Conservation (phyloP, 1,140 invertebrate genomes). For the Spodoptera frugiperda region DNA sequence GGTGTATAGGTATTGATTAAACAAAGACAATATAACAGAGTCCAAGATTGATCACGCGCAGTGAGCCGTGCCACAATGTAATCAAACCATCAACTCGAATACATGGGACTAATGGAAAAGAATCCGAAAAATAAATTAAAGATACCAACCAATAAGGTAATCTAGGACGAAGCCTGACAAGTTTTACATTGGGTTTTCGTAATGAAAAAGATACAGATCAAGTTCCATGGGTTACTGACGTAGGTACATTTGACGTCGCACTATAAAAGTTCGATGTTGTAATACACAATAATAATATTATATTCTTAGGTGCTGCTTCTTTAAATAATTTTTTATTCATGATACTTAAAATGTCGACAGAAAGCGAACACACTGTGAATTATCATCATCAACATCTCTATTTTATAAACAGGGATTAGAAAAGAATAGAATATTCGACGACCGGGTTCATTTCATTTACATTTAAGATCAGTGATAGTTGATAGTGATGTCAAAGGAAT, state of each 20-base stretch:
- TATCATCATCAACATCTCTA: background rate
- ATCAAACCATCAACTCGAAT: background rate
- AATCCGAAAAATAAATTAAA: background rate
- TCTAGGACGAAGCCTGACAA: slow-evolving; percentile 1
- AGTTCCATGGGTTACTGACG: background rate
- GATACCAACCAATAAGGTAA: background rate
- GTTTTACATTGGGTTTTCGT: background rate
- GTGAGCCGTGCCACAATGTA: background rate
- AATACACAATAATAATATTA: too few relatives aligned
- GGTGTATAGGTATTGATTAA: background rate
- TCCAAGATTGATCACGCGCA: background rate
- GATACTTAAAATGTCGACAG: background rate
- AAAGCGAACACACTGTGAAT: background rate
- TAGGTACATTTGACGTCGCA: background rate
- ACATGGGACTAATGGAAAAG: background rate
- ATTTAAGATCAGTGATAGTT: too few relatives aligned
- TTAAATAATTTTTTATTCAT: too few relatives aligned
- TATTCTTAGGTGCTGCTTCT: too few relatives aligned
- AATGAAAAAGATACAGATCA: background rate
- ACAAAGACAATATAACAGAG: slow-evolving; percentile 5
- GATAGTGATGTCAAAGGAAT: too few relatives aligned
- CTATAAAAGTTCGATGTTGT: background rate
- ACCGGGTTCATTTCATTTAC: too few relatives aligned
- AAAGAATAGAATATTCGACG: background rate
- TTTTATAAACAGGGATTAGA: background rate